Evolutionary conservation across 2,888 invertebrate genomes (phyloP), one percentile per base, ranked within the genome.

Genomic region (Endomychus coccineus): DNA sequence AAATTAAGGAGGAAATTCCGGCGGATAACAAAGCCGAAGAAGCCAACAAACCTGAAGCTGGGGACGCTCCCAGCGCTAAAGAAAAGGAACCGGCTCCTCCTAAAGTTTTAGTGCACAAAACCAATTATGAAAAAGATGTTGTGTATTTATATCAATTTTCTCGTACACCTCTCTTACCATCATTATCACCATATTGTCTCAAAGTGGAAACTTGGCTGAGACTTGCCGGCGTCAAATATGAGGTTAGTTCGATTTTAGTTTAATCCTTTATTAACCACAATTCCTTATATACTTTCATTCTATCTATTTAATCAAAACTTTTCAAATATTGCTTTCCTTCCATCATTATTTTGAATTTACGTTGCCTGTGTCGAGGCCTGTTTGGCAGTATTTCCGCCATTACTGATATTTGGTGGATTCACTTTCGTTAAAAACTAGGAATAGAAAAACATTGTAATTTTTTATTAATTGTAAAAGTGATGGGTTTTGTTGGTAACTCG

Each of bases 151-250:
- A 91, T 69, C 94, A 94, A 70, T 90, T 94, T 67, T 81, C 89
- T 50, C 80, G 94, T 61, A 89, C 89, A 51, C 87, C 90, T 50
- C 73, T 86, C 62, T 72, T 92, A 61, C 92, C 92, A 42, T 90
- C 91, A 44, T 74, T 89, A 55, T 92, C 91, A 50, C 89, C 91
- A 40, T 92, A 85, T 69, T 91, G 90, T 71, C 78, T 94, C 64
- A 94, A 94, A 77, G 87, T 92, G 56, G 94, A 95, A 74, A 90
- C 92, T 59, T 94, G 91, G 90, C 76, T 95, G 51, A 78, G 94
- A 64, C 77, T 94, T 57, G 82, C 84, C 60, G 88, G 84, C 63
- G 76, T 92, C 66, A 89, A 87, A 71, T 94, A 92, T 70, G 91
- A 92, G 88, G 92, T 92, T 71, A 77, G 80, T 66, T 10, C 4